These are phyloP conservation scores for Holotrichia oblita DNA, from an alignment of 1,140 invertebrate genomes.

Conservation along the genomic window DNA sequence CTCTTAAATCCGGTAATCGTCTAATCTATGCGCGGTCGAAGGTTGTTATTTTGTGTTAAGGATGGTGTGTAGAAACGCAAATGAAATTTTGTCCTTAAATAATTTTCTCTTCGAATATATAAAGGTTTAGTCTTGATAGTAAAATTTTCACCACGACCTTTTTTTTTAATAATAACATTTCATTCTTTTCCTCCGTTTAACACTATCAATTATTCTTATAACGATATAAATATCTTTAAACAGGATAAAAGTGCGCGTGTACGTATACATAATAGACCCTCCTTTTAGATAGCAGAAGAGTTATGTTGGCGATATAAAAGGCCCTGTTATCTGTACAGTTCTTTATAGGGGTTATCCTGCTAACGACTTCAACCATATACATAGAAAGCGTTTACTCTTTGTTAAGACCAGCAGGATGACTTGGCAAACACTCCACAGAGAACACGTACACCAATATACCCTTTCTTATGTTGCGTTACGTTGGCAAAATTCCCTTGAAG, in stretches of 20 bases:
- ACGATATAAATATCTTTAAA: neutral
- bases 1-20: neutral
- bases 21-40: neutral
- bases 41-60: neutral
- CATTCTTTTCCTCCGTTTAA: neutral
- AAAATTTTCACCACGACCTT: too few relatives aligned
- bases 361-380: slow-evolving; percentile 1
- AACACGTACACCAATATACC: neutral
- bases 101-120: too few relatives aligned
- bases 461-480: neutral
- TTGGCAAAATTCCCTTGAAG: neutral
- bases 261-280: slow-evolving; percentile 4
- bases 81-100: neutral
- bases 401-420: slow-evolving; percentile 1
- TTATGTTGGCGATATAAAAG: slow-evolving; percentile 17
- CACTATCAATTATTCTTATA: neutral
- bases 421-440: neutral
- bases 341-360: slow-evolving; percentile 19
- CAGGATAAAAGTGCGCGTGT: neutral
- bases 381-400: slow-evolving; percentile 9
- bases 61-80: neutral
- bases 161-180: neutral
- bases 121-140: too few relatives aligned
- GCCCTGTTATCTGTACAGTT: slow-evolving; percentile 10
- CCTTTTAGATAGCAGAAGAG: slow-evolving; percentile 2